A percentile compares a stretch with the other conserved stretches of the same genome.
Conservation (phyloP, 35 echinoderm and acorn worm genomes). For the Heliocidaris erythrogramma region DNA sequence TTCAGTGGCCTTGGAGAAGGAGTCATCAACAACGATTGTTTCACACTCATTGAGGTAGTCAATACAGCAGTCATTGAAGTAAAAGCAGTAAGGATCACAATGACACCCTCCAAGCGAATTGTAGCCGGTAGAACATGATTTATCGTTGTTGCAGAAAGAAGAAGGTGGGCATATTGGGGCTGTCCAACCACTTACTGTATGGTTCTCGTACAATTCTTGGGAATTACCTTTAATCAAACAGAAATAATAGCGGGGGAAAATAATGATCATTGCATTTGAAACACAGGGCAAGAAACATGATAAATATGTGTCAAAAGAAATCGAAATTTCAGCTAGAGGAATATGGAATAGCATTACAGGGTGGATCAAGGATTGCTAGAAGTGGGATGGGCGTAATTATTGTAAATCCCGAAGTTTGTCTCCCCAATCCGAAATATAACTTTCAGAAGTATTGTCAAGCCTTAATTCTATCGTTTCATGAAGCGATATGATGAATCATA, state of each 20-base stretch:
- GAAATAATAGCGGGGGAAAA: neutral
- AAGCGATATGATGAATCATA: too few species aligned
- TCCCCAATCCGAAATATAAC: too few species aligned
- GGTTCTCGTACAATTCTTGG: neutral
- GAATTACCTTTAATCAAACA: neutral
- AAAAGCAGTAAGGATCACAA: constrained; percentile 9
- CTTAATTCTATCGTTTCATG: too few species aligned
- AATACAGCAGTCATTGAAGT: neutral
- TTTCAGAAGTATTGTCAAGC: too few species aligned
- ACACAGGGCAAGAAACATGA: neutral
- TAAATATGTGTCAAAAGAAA: too few species aligned
- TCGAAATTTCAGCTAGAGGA: too few species aligned
- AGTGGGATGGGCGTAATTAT: too few species aligned
- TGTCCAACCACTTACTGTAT: neutral
- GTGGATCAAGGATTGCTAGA: too few species aligned
- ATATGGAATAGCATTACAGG: too few species aligned
- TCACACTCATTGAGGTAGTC: neutral
- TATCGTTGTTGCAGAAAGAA: neutral
- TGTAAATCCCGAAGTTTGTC: too few species aligned
- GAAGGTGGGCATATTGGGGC: neutral
- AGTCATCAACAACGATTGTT: neutral
- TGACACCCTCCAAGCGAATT: neutral
- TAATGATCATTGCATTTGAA: neutral
- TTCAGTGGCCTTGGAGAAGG: neutral
- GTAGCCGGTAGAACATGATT: neutral